Percentiles rank a stretch among this genome's conserved stretches.
Conservation (phyloP, 2,113 vertebrate species). For the Tragelaphus strepsiceros region DNA sequence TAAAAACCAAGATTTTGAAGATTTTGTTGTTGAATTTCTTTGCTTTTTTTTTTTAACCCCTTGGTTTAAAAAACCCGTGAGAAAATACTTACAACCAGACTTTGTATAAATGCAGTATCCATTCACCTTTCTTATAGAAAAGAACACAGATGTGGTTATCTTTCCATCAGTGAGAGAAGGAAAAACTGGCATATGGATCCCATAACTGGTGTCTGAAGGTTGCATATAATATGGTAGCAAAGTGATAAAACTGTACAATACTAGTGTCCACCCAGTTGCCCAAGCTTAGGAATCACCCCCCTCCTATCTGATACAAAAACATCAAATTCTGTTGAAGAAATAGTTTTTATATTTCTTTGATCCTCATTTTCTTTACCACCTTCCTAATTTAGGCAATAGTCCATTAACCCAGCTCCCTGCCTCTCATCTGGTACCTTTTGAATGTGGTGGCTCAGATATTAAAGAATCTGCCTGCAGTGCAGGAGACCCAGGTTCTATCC, state of each 20-base stretch:
- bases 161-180: neutral
- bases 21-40: conserved; percentile 55
- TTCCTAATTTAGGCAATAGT: neutral
- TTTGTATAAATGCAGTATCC: neutral
- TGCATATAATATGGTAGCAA: neutral
- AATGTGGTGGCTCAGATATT: neutral
- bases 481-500: neutral
- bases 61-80: conserved; percentile 23
- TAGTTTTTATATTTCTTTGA: neutral
- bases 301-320: neutral
- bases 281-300: neutral
- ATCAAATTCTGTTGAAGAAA: neutral
- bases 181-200: neutral
- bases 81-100: neutral
- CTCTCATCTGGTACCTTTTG: neutral
- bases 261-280: neutral
- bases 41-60: conserved; percentile 21
- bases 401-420: neutral
- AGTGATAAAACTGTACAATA: neutral
- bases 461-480: neutral
- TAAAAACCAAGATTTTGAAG: conserved; percentile 30
- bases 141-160: neutral
- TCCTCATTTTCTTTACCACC: neutral
- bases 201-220: neutral
- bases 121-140: neutral